A percentile compares a stretch with the other conserved stretches of the same genome.
phyloP scores from a whole-genome alignment of 2,797 vertebrate species.

The Halcyon smyrnensis region DNA sequence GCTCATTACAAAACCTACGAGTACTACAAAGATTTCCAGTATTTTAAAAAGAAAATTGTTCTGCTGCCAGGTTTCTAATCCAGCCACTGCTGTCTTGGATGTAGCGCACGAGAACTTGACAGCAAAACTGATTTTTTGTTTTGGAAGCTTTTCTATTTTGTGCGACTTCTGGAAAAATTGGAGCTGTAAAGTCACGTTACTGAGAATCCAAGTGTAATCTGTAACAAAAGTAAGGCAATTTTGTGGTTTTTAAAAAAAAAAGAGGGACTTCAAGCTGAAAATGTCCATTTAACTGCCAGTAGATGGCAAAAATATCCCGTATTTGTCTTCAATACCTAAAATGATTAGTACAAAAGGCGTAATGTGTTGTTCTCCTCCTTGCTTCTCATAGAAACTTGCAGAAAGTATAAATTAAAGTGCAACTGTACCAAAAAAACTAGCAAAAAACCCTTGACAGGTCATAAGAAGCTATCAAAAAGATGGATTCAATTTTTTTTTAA shows the following conservation, averaged over 20 bases:
- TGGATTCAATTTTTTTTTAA: not conserved
- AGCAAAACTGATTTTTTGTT: not conserved
- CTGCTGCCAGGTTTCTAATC: not conserved
- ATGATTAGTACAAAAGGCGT: conserved; percentile 52
- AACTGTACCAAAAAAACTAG: conserved; percentile 24
- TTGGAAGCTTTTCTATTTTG: conserved; percentile 15
- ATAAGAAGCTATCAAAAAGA: conserved; percentile 29
- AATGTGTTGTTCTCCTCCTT: not conserved
- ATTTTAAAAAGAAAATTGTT: conserved; percentile 30
- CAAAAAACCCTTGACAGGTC: not conserved
- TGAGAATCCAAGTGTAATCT: conserved; percentile 18
- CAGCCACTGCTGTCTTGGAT: not conserved
- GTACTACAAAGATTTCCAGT: conserved; percentile 31
- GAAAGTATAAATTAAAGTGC: conserved; percentile 69
- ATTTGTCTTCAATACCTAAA: conserved; percentile 27
- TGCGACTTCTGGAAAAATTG: not conserved
- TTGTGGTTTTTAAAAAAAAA: not conserved
- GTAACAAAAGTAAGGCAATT: conserved; percentile 71
- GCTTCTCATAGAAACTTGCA: conserved; percentile 31
- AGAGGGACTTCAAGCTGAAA: conserved; percentile 33
- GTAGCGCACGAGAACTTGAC: not conserved
- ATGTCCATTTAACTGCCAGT: conserved; percentile 43
- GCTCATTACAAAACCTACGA: conserved; percentile 27
- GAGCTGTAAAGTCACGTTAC: not conserved
- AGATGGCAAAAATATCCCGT: conserved; percentile 53